Conservation (phyloP, 2,888 invertebrate genomes). For the Atethmia centrago region DNA sequence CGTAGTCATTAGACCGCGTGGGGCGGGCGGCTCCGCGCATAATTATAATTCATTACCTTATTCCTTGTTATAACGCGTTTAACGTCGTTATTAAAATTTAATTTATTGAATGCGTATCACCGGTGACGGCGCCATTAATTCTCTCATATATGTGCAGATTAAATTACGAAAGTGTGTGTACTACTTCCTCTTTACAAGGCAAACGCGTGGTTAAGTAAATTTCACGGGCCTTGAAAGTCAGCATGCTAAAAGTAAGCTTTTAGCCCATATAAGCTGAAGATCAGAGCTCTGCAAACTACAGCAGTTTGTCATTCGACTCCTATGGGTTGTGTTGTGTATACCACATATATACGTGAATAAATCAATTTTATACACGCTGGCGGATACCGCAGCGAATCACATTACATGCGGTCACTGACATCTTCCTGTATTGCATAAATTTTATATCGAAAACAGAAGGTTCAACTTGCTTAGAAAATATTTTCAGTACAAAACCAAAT, state of each 20-base stretch:
- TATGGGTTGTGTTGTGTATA: conserved; percentile 62
- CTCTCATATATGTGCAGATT: conserved; percentile 51
- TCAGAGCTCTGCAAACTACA: conserved; percentile 56
- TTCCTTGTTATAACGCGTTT: conserved; percentile 76
- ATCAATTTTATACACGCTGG: conserved; percentile 84
- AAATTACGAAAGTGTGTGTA: conserved; percentile 55
- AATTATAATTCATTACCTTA: conserved; percentile 87
- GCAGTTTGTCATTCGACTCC: conserved; percentile 56
- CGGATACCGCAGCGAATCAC: conserved; percentile 84
- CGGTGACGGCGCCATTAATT: conserved; percentile 43
- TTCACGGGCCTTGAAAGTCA: conserved; percentile 38
- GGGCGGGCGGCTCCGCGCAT: conserved; percentile 77
- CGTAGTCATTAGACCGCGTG: conserved; percentile 83
- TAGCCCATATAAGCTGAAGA: conserved; percentile 57
- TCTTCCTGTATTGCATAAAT: conserved; percentile 83
- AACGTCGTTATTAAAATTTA: conserved; percentile 71
- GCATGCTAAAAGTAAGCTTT: conserved; percentile 30
- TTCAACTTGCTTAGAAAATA: conserved; percentile 48
- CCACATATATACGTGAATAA: conserved; percentile 75
- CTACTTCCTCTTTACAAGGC: conserved; percentile 42
- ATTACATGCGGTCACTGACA: conserved; percentile 87
- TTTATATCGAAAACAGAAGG: conserved; percentile 69
- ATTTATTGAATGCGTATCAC: conserved; percentile 63
- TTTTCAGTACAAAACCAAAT: conserved; percentile 49
- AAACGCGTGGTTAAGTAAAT: conserved; percentile 51